These are phyloP conservation scores for Phyllopteryx taeniolatus DNA, from an alignment of 2,113 vertebrate species.

Conservation along the genomic window DNA sequence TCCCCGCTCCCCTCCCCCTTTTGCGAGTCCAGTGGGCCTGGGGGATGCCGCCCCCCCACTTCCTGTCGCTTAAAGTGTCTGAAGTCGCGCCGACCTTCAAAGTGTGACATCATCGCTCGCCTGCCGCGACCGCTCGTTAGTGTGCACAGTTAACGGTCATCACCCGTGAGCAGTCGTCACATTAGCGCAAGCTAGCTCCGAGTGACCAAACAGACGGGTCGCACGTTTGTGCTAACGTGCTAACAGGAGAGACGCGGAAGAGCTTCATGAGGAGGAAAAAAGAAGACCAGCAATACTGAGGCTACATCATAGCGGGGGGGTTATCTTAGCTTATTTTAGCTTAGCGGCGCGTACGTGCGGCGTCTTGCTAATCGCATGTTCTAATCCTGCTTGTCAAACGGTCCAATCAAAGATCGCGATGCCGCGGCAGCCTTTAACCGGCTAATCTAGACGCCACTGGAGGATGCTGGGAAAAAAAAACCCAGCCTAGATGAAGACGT, in stretches of 20 bases:
- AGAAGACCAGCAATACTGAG: neutral
- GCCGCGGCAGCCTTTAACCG: constrained; percentile 62
- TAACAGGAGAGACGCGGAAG: neutral
- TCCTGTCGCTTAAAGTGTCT: neutral
- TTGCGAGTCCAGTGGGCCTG: constrained; percentile 1
- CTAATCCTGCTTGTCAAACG: constrained; percentile 73
- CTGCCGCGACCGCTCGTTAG: neutral
- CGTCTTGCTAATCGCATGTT: constrained; percentile 58
- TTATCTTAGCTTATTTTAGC: constrained; percentile 36
- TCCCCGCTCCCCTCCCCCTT: constrained; percentile 2
- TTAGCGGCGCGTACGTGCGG: constrained; percentile 54
- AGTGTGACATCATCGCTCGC: neutral
- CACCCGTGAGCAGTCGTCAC: no score
- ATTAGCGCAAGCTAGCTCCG: no score
- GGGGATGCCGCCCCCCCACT: neutral
- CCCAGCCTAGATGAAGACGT: neutral
- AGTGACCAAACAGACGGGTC: no score
- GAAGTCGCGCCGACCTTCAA: constrained; percentile 4
- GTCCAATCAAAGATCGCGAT: constrained; percentile 55
- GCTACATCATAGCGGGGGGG: neutral
- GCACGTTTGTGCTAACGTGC: neutral
- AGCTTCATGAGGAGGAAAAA: neutral
- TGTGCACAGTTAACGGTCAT: neutral
- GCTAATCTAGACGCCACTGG: constrained; percentile 48
- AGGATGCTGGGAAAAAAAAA: constrained; percentile 58